A percentile compares a stretch with the other conserved stretches of the same genome.
Evolutionary conservation across 2,888 invertebrate species (phyloP).

Genomic region (Pelosia muscerda): DNA sequence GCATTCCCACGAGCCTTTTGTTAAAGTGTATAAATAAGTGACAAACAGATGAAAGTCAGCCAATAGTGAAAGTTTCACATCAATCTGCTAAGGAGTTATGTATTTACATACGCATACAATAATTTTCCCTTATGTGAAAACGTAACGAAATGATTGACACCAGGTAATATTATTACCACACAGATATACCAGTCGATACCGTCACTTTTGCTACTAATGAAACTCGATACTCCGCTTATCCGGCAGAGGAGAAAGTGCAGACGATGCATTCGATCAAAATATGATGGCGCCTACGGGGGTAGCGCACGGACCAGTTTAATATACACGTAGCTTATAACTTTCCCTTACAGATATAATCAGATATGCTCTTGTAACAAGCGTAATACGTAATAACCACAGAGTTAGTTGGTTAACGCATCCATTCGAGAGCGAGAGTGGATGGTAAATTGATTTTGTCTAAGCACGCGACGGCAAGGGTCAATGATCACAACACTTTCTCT

Average conservation of each 20-base stretch:
- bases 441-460: constrained; percentile 78
- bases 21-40: constrained; percentile 18
- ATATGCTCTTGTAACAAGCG: constrained; percentile 68
- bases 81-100: constrained; percentile 20
- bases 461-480: constrained; percentile 79
- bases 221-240: constrained; percentile 27
- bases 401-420: constrained; percentile 65
- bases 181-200: constrained; percentile 12
- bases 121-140: constrained; percentile 22
- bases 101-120: constrained; percentile 17
- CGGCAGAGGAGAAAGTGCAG: constrained; percentile 41
- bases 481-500: constrained; percentile 77
- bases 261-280: constrained; percentile 38
- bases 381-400: constrained; percentile 68
- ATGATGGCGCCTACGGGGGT: constrained; percentile 51
- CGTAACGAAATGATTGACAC: constrained; percentile 22
- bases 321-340: constrained; percentile 68
- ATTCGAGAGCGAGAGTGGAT: constrained; percentile 78
- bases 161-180: constrained; percentile 17
- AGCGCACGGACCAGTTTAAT: constrained; percentile 51
- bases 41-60: constrained; percentile 19
- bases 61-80: constrained; percentile 24
- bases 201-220: constrained; percentile 15
- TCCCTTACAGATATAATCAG: constrained; percentile 76
- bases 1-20: constrained; percentile 20